Evolutionary conservation across 2,797 vertebrate genomes (phyloP).

Genomic region (Malurus leucopterus): DNA sequence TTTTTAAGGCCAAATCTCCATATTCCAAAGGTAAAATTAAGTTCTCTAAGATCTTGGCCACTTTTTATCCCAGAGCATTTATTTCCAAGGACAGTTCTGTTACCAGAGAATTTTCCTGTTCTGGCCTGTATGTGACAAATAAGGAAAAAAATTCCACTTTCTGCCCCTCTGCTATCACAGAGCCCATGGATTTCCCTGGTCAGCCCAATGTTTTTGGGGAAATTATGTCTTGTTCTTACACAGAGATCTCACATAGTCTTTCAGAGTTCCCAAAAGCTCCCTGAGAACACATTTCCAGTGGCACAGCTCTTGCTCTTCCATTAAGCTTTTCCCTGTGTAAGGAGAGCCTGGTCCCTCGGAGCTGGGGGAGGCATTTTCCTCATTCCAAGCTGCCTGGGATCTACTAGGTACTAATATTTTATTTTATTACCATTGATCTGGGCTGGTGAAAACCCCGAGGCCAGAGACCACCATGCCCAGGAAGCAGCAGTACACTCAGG

Average conservation of each 20-base stretch:
- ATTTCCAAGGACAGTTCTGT: neutral
- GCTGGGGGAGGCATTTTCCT: neutral
- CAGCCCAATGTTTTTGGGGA: neutral
- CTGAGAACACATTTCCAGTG: neutral
- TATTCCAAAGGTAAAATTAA: neutral
- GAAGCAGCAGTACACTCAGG: slow-evolving; percentile 13
- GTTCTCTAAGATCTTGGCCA: neutral
- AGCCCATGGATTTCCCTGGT: neutral
- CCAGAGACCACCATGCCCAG: neutral
- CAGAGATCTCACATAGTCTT: fast-evolving
- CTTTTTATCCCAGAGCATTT: neutral
- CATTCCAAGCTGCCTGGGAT: neutral
- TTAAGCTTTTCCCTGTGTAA: neutral
- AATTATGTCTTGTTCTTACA: neutral
- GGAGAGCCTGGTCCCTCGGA: neutral
- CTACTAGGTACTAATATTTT: neutral
- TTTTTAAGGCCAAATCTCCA: slow-evolving; percentile 10
- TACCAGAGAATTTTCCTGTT: neutral
- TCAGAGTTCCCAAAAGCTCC: neutral
- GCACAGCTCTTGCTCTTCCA: neutral
- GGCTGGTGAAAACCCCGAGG: neutral
- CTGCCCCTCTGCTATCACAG: neutral
- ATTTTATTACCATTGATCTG: fast-evolving
- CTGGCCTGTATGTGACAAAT: fast-evolving
- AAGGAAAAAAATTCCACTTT: neutral